These are phyloP conservation scores for Catostylus mosaicus DNA, from an alignment of 30 jellyfish, hydroid and myxozoan genomes.

Conservation along the genomic window DNA sequence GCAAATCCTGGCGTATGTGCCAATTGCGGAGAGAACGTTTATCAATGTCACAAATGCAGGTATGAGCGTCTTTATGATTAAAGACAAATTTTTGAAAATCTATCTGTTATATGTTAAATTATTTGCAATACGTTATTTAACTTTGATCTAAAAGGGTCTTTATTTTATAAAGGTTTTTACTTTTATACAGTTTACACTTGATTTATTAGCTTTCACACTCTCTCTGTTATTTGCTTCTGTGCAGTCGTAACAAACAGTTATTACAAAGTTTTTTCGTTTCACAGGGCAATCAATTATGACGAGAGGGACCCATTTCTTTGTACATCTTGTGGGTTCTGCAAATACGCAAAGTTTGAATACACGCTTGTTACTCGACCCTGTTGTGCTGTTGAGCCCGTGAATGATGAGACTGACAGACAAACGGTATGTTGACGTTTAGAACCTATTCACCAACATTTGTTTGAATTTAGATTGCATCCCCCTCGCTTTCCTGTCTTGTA, in stretches of 20 bases:
- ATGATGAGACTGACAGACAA: conserved; percentile 85
- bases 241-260: no score
- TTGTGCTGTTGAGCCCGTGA: conserved; percentile 87
- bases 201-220: no score
- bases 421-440: conserved; percentile 23
- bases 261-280: not conserved
- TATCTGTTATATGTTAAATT: no score
- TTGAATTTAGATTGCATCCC: no score
- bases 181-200: no score
- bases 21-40: conserved; percentile 96
- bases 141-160: no score
- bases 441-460: no score
- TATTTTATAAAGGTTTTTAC: no score
- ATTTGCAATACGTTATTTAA: no score
- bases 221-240: no score
- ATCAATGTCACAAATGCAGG: conserved; percentile 98
- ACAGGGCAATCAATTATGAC: conserved; percentile 93
- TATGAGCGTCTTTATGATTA: conserved; percentile 4
- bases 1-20: conserved; percentile 97
- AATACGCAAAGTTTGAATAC: conserved; percentile 92
- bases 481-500: no score
- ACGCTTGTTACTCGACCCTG: conserved; percentile 83
- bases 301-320: conserved; percentile 96
- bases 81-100: no score
- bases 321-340: conserved; percentile 95